These are phyloP conservation scores for Oconnorella tubifera DNA, from an alignment of 2,888 invertebrate genomes.

Conservation along the genomic window DNA sequence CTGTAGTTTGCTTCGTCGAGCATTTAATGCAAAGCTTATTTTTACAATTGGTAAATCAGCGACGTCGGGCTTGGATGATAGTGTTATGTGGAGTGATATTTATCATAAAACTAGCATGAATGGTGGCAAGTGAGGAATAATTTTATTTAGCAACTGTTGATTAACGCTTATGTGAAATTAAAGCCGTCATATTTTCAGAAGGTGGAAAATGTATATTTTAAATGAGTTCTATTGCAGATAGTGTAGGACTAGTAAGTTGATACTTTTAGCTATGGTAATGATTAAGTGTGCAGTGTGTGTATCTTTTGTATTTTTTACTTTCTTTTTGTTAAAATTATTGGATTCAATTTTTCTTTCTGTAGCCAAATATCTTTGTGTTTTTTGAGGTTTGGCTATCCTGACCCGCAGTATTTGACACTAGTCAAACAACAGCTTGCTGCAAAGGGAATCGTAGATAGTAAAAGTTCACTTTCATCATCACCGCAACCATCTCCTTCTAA, in stretches of 20 bases:
- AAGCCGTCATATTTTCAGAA: no score
- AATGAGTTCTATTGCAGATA: no score
- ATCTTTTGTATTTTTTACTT: neutral
- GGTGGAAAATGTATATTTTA: no score
- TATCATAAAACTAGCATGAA: neutral
- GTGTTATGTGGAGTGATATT: neutral
- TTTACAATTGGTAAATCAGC: neutral
- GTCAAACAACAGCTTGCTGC: conserved; percentile 2
- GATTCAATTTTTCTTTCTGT: no score
- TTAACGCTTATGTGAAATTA: no score
- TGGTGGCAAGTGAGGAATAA: neutral
- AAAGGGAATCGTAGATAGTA: conserved; percentile 5
- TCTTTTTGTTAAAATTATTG: neutral
- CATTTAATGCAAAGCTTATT: neutral
- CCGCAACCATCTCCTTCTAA: no score
- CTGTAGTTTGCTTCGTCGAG: neutral
- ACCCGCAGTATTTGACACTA: neutral
- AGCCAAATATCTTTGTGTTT: neutral
- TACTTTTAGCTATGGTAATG: neutral
- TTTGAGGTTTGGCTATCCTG: conserved; percentile 1
- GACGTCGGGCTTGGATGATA: neutral
- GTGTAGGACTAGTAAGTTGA: conserved; percentile 1
- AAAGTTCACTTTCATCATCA: no score
- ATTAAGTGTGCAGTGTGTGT: neutral
- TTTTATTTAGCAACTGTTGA: neutral